These are phyloP conservation scores for Characodon lateralis DNA, from an alignment of 2,797 vertebrate species.

Conservation along the genomic window DNA sequence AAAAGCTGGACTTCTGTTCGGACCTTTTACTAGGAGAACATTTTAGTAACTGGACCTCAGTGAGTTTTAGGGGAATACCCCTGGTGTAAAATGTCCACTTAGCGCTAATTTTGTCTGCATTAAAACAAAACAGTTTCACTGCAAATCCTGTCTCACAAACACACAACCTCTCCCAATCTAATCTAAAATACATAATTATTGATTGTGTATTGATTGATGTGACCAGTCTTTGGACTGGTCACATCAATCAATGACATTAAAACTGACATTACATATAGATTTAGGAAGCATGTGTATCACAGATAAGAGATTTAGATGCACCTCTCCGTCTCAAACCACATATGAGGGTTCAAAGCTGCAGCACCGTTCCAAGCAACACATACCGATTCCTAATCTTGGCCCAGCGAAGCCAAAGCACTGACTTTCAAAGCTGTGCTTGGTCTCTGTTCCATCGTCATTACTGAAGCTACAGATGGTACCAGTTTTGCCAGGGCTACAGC, in stretches of 20 bases:
- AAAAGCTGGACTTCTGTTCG: too few relatives aligned
- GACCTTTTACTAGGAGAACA: too few relatives aligned
- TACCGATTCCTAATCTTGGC: slow-evolving; percentile 67
- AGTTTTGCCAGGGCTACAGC: slow-evolving; percentile 55
- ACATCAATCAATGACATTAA: background rate
- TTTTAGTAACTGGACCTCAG: too few relatives aligned
- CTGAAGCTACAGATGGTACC: slow-evolving; percentile 65
- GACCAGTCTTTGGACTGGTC: background rate
- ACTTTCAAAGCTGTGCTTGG: slow-evolving; percentile 65
- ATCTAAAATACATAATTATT: background rate
- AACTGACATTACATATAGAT: background rate
- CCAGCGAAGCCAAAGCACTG: slow-evolving; percentile 66
- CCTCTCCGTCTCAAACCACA: slow-evolving; percentile 48
- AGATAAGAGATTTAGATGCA: slow-evolving; percentile 69
- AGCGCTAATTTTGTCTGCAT: too few relatives aligned
- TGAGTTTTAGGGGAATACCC: too few relatives aligned
- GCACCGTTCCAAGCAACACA: slow-evolving; percentile 55
- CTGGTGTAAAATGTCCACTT: too few relatives aligned
- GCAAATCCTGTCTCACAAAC: too few relatives aligned
- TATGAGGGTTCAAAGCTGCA: slow-evolving; percentile 74
- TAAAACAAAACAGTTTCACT: too few relatives aligned
- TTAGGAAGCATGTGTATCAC: slow-evolving; percentile 53
- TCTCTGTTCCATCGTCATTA: slow-evolving; percentile 68
- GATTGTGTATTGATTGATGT: background rate
- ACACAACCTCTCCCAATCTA: too few relatives aligned